Evolutionary conservation across 2,113 vertebrate species (phyloP).

Genomic region (Formicarius rufipectus): DNA sequence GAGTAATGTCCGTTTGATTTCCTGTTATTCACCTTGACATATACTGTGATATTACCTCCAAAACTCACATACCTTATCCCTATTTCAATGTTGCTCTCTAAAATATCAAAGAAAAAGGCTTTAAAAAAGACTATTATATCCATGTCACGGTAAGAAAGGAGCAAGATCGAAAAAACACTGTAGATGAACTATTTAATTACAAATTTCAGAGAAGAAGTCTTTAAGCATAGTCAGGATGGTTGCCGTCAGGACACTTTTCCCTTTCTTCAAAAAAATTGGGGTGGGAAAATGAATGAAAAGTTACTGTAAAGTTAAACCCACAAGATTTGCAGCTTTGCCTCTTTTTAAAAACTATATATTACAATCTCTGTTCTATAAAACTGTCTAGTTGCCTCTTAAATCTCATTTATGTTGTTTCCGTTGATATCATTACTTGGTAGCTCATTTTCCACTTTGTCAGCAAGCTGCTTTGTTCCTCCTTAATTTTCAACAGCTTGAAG

Average conservation of each 20-base stretch:
- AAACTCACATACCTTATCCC: not conserved
- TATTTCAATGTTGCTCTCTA: not conserved
- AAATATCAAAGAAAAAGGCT: not conserved
- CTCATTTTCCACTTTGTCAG: slow-evolving; percentile 28
- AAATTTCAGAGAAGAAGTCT: not conserved
- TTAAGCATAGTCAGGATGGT: not conserved
- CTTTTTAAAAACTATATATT: slow-evolving; percentile 13
- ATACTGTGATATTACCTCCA: not conserved
- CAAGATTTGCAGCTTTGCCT: not conserved
- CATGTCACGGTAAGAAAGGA: not conserved
- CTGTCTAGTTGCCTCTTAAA: slow-evolving; percentile 44
- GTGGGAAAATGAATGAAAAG: not conserved
- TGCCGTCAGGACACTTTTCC: not conserved
- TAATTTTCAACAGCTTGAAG: not conserved
- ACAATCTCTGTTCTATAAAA: slow-evolving; percentile 17
- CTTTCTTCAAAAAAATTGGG: not conserved
- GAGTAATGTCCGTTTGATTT: slow-evolving; percentile 3
- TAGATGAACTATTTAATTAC: not conserved
- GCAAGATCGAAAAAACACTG: not conserved
- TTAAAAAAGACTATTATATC: not conserved
- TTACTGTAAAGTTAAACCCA: slow-evolving; percentile 1
- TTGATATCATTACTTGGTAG: slow-evolving; percentile 27
- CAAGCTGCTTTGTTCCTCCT: slow-evolving; percentile 34
- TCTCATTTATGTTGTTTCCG: slow-evolving; percentile 42
- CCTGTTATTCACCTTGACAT: not conserved